Evolutionary conservation across 2,888 invertebrate species (phyloP), one percentile per base, ranked within the genome.

Genomic region (Ctenicera cuprea): DNA sequence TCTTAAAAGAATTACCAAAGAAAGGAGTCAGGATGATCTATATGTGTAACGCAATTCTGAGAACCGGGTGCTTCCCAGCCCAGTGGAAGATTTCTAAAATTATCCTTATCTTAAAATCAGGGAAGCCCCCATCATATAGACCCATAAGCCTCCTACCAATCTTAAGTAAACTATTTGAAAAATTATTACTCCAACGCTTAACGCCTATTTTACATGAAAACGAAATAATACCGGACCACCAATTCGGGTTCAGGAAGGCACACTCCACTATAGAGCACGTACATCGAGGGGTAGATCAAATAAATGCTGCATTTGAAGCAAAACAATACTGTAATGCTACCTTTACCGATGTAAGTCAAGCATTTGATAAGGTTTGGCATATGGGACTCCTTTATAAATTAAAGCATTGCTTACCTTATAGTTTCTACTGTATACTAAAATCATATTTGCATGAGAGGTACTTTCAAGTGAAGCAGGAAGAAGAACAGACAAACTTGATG

Each of bases 391-490:
- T 45, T 63, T 20, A n/a, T 43, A 43, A 63, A 45, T 30, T 30
- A 63, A 41, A 41, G 41, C 41, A 38, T 20, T 22, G 20, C 33
- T 38, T 59, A 59, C 48, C 48, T 48, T n/a, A 48, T 48, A 48
- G 5, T 48, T 16, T 48, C n/a, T 48, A 48, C 33, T n/a, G 11
- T 9, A 59, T 59, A 59, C 48, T 66, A 38, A 65, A 65, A 43
- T 72, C 67, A 9, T 72, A 72, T n/a, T 22, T 48, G 2, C 37
- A 14, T 7, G 30, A 67, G 16, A 66, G 67, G 22, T 20, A n/a
- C 48, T 72, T 72, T 50, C 61, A 41, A 37, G 43, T 67, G 12
- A 66, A 54, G 48, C 37, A 20, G 3, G 54, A 41, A 50, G 26
- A 54, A 52, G 57, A 4, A 16, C n/a, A 7, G 12, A 57, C 57